phyloP scores from a whole-genome alignment of 2,888 invertebrate species.

The Drosophila stalkeri region DNA sequence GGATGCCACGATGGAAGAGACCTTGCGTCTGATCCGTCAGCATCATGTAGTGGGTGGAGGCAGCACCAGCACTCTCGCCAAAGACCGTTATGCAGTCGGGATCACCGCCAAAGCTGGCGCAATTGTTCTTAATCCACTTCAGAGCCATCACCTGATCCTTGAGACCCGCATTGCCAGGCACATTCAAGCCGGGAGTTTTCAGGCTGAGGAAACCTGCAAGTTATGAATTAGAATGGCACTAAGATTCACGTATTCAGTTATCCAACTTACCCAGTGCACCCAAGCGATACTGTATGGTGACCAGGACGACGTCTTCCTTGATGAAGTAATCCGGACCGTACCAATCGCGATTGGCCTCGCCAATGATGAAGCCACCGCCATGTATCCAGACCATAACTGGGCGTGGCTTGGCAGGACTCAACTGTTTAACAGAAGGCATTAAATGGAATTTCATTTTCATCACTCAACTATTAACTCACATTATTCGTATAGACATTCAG shows the following conservation, averaged over 20 bases:
- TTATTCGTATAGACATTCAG: conserved; percentile 85
- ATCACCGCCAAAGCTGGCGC: conserved; percentile 86
- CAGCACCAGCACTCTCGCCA: conserved; percentile 86
- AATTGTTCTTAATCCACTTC: conserved; percentile 86
- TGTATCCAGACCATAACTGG: conserved; percentile 86
- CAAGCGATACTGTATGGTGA: conserved; percentile 86
- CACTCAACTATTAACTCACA: conserved; percentile 62
- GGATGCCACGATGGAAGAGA: conserved; percentile 83
- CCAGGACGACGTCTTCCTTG: conserved; percentile 85
- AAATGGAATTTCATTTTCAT: background rate
- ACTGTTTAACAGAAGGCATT: conserved; percentile 41
- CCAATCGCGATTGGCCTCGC: conserved; percentile 83
- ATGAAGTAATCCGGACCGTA: conserved; percentile 86
- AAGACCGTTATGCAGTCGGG: conserved; percentile 86
- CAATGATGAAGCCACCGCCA: conserved; percentile 86
- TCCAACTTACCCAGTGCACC: conserved; percentile 83
- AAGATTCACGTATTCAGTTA: too few species aligned
- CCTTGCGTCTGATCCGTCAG: conserved; percentile 86
- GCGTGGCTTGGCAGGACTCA: conserved; percentile 76
- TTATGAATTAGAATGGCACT: background rate
- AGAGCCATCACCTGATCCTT: conserved; percentile 86
- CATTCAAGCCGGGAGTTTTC: conserved; percentile 84
- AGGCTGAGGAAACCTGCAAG: conserved; percentile 85
- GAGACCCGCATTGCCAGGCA: conserved; percentile 86
- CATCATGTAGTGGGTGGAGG: conserved; percentile 85